phyloP scores from a whole-genome alignment of 2,888 invertebrate genomes.

The Eristalis arbustorum region DNA sequence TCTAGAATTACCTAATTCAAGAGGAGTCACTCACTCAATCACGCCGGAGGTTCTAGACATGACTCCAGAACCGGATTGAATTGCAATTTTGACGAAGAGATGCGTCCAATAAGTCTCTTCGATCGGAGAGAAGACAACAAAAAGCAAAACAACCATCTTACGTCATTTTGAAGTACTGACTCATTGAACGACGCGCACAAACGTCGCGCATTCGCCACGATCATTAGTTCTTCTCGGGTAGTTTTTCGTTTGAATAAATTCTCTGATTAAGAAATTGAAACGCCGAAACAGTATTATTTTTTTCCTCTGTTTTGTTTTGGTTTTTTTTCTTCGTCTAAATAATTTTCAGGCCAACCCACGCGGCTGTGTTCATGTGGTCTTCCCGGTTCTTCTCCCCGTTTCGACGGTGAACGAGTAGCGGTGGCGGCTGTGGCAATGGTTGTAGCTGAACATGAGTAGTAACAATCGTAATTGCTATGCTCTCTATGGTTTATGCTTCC shows the following conservation, averaged over 20 bases:
- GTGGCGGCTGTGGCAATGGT: neutral
- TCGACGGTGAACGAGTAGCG: neutral
- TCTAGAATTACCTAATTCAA: slow-evolving; percentile 25
- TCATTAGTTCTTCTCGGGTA: slow-evolving; percentile 57
- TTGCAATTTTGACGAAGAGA: neutral
- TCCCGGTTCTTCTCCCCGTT: slow-evolving; percentile 15
- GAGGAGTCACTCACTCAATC: slow-evolving; percentile 9
- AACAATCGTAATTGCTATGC: slow-evolving; percentile 41
- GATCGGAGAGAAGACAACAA: slow-evolving; percentile 19
- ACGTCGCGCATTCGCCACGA: slow-evolving; percentile 13
- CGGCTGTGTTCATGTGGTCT: neutral
- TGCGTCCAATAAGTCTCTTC: slow-evolving; percentile 2
- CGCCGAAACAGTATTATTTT: slow-evolving; percentile 3
- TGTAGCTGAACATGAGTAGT: slow-evolving; percentile 10
- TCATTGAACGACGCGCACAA: slow-evolving; percentile 20
- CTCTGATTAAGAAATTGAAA: slow-evolving; percentile 9
- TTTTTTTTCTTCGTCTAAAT: neutral
- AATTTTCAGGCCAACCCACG: slow-evolving; percentile 27
- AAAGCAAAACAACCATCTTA: slow-evolving; percentile 8
- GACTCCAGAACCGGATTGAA: neutral
- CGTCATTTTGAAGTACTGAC: slow-evolving; percentile 33
- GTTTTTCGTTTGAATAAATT: slow-evolving; percentile 9
- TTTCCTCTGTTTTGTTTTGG: neutral
- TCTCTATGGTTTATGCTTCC: slow-evolving; percentile 66
- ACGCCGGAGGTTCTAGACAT: neutral